These are phyloP conservation scores for Volucella inanis DNA, from an alignment of 2,888 invertebrate species.

Conservation along the genomic window DNA sequence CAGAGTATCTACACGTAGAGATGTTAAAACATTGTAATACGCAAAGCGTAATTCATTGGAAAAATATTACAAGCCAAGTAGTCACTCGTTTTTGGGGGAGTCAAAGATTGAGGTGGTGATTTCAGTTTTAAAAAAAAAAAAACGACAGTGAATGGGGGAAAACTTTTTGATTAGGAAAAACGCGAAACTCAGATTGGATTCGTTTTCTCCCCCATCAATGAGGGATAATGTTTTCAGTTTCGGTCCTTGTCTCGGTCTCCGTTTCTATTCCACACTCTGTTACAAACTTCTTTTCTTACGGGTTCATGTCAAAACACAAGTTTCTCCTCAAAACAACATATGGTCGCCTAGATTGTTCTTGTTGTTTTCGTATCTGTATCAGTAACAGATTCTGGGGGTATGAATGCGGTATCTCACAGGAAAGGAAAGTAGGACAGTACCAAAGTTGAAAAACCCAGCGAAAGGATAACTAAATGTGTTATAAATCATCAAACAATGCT, in stretches of 20 bases:
- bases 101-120: constrained; percentile 1
- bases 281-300: not conserved
- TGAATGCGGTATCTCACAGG: not conserved
- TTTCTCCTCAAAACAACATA: constrained; percentile 67
- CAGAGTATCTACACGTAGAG: constrained; percentile 38
- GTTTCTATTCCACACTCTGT: constrained; percentile 25
- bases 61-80: constrained; percentile 70
- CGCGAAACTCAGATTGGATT: constrained; percentile 69
- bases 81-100: constrained; percentile 24
- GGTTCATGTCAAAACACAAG: constrained; percentile 66
- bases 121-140: constrained; percentile 36
- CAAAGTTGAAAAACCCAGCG: constrained; percentile 30
- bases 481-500: constrained; percentile 72
- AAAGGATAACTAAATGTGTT: constrained; percentile 72
- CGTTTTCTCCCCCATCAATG: constrained; percentile 50
- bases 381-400: too few relatives aligned
- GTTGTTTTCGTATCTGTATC: not conserved
- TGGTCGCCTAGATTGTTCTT: constrained; percentile 41
- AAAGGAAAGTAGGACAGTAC: constrained; percentile 12
- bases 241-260: constrained; percentile 12
- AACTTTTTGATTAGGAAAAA: constrained; percentile 73
- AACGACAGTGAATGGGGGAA: constrained; percentile 23
- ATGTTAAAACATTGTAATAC: constrained; percentile 58
- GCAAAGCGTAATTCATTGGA: constrained; percentile 73
- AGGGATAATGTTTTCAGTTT: constrained; percentile 40